Evolutionary conservation across 2,888 invertebrate genomes (phyloP), one percentile per base, ranked within the genome.

Genomic region (Spilarctia lutea): DNA sequence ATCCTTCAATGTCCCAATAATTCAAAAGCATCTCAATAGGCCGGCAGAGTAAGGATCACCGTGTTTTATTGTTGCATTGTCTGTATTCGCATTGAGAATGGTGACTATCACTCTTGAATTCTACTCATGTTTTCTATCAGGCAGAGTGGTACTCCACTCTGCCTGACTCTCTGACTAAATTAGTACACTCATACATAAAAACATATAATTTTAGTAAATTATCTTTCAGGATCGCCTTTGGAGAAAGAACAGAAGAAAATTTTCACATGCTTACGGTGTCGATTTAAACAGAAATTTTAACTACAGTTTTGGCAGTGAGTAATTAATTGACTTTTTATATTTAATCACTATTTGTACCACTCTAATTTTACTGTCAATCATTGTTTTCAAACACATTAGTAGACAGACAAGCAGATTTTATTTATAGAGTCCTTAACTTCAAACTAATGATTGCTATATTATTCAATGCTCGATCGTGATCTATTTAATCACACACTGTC

Each of bases 241-340:
- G 97, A 93, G 96, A 71, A 97, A 97, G 88, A 97, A 97, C 24
- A 94, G 97, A 77, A 91, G 90, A 27, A 85, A 84, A 0, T 75
- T 89, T 0, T 84, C 83, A 0, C 68, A 75, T 13, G 96, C 95
- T 73, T 84, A 85, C 24, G 97, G 97, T 2, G 96, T 96, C 6
- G 97, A 97, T 91, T 96, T 97, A 20, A 97, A 97, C 86, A 94
- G 97, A 81, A 97, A 97, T 89, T 97, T 97, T 91, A 96, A 92
- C 72, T 95, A 96, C 82, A 94, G 90, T 84, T 97, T 96, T 93
- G 94, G 96, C 77, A 94, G 96, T 96, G 85, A 90, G 92, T 65
- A 69, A 6, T 24, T 24, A 33, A 3, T n/a, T n/a, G 3, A 3
- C 0, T 27, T 60, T 60, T 27, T 56, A n/a, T 56, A n/a, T n/a